Conservation (phyloP, 1,140 invertebrate species). For the Batillaria attramentaria region DNA sequence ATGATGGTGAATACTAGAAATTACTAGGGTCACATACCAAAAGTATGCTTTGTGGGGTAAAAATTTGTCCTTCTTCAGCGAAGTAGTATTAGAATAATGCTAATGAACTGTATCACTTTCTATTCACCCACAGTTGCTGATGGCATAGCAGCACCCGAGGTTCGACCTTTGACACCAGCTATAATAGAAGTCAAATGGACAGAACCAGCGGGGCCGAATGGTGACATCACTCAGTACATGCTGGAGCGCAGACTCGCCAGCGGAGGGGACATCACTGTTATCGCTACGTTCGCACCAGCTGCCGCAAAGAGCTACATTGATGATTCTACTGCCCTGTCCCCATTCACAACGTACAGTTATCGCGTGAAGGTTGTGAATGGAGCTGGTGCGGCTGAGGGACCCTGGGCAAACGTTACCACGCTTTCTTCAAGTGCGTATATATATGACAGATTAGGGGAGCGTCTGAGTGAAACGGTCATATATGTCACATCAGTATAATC, state of each 20-base stretch:
- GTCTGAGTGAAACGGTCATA: too few species aligned
- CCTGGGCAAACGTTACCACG: conserved; percentile 62
- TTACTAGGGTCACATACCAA: too few species aligned
- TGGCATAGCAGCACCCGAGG: conserved; percentile 50
- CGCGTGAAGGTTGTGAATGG: conserved; percentile 59
- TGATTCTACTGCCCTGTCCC: conserved; percentile 55
- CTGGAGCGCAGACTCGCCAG: conserved; percentile 56
- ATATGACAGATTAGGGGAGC: too few species aligned
- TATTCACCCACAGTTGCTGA: conserved; percentile 58
- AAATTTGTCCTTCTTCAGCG: too few species aligned
- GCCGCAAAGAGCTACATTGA: conserved; percentile 54
- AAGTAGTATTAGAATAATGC: background rate
- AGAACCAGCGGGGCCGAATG: conserved; percentile 61
- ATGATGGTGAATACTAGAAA: too few species aligned
- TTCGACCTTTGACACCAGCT: conserved; percentile 59
- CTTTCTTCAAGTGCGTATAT: conserved; percentile 63
- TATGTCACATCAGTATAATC: too few species aligned
- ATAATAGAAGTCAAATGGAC: conserved; percentile 64
- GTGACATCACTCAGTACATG: conserved; percentile 57
- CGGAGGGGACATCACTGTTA: conserved; percentile 30
- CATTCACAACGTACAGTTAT: conserved; percentile 64
- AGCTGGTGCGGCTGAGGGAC: conserved; percentile 52
- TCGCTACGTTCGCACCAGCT: conserved; percentile 45
- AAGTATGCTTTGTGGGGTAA: too few species aligned
- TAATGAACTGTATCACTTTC: background rate